Evolutionary conservation across 1,140 invertebrate genomes (phyloP).

Genomic region (Aplysia californica): DNA sequence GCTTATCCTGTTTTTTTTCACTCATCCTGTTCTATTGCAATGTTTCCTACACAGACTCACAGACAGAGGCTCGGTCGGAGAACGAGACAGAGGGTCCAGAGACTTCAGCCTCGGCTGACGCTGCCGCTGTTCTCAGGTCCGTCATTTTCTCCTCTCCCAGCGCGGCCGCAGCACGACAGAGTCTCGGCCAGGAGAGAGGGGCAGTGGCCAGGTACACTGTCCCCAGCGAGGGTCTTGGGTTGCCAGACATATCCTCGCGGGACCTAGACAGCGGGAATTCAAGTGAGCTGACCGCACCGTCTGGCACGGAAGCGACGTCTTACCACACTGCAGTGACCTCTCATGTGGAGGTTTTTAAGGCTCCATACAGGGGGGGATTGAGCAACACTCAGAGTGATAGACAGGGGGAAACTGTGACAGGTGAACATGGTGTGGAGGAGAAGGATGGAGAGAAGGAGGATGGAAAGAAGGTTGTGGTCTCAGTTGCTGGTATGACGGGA

Average conservation of each 20-base stretch:
- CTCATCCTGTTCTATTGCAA: too few species aligned
- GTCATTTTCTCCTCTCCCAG: not conserved
- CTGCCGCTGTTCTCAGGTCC: not conserved
- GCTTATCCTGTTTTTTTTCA: too few species aligned
- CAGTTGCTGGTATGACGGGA: too few species aligned
- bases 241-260: not conserved
- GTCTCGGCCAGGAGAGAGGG: too few species aligned
- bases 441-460: not conserved
- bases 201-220: not conserved
- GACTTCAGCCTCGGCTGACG: not conserved
- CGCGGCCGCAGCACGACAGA: not conserved
- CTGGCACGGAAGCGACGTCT: not conserved
- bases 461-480: too few species aligned
- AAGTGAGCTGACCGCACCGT: not conserved
- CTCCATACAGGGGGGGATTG: not conserved
- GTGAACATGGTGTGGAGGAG: not conserved
- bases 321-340: not conserved
- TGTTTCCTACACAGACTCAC: too few species aligned
- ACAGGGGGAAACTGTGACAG: not conserved
- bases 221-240: slow-evolving; percentile 22
- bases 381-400: too few species aligned
- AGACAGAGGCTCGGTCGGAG: not conserved
- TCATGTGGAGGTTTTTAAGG: not conserved
- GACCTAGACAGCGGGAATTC: not conserved
- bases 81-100: slow-evolving; percentile 18